Base-by-base conservation (phyloP, 2,113 vertebrate species). In the Zosterops borbonicus region DNA sequence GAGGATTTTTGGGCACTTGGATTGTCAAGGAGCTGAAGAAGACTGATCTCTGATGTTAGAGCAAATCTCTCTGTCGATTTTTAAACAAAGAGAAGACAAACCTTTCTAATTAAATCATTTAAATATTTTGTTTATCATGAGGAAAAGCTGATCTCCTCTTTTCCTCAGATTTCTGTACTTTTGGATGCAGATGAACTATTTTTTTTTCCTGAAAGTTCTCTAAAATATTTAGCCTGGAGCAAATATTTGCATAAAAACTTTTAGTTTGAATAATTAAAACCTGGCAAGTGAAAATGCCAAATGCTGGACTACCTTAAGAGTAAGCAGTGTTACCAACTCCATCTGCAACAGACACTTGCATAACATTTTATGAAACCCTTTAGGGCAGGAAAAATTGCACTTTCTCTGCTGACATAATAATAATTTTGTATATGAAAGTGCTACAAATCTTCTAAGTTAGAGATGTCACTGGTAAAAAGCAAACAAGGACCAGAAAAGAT, bases 261-360 rank as follows among this genome's bases (percentile, higher is more conserved):
- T 84, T 75, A 50, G 56, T 60, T 53, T 93, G 71, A 94, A 96
- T 94, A 94, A 95, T 94, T 96, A 96, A 95, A 96, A 89, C 58
- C 53, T 95, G 80, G 76, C 93, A 93, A 92, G 18, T 62, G 73
- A 94, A 92, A 82, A 76, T 50, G 62, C 69, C 91, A 96, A 93
- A 87, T 71, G 29, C 74, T 87, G 90, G 92, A 81, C 88, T 94
- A 83, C 93, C 88, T 93, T 94, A 96, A 94, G 56, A 92, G 47
- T 41, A 71, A 90, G 69, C 53, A 76, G 52, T 20, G 58, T 52
- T 90, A 95, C 63, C 73, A 62, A 68, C 56, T 82, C 85, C 88
- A 93, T 91, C 84, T 85, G 63, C 60, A 94, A 73, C 42, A 74
- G 74, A 59, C 74, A 85, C 80, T 92, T 96, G 89, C 83, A 83